Evolutionary conservation across 2,888 invertebrate species (phyloP), one percentile per base, ranked within the genome.

Genomic region (Agrypnus murinus): DNA sequence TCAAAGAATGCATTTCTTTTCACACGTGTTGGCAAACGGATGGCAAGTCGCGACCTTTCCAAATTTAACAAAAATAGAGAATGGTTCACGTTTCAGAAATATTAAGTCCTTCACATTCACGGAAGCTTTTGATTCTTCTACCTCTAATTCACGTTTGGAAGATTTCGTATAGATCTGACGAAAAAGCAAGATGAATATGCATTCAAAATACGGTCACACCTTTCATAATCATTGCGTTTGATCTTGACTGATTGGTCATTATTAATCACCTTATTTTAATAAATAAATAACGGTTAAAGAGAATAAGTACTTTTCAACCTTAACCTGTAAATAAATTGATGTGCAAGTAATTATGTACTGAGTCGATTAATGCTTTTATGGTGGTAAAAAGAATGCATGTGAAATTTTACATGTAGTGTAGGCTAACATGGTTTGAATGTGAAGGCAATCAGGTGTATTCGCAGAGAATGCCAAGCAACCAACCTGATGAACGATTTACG

Each of bases 401-500:
- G 55, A 55, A 55, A 55, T 55, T 55, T 31, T 34, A 32, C 53
- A 45, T 48, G 53, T n/a, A n/a, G n/a, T 55, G 53, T 43, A 43
- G 36, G 32, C 50, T 50, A 43, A 55, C 55, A 17, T 64, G 53
- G 64, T 55, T 53, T 64, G 64, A 64, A 64, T 64, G 64, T 64
- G 64, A 64, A 64, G 64, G 64, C 43, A 38, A 64, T 64, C 64
- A 32, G 53, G 64, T 64, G 64, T 53, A 64, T 36, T 64, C 64
- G 8, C 64, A 43, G 53, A 64, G 31, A 60, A 60, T 60, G 43
- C 32, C 40, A 59, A n/a, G n/a, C n/a, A n/a, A 7, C 6, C 15
- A 43, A 17, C 55, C 36, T 15, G 19, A 50, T 50, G 50, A 50
- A 19, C 50, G 50, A 50, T 50, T 50, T 50, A 50, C 50, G 50